Evolutionary conservation across 2,888 invertebrate species (phyloP).

Genomic region (Coelinius sp.): DNA sequence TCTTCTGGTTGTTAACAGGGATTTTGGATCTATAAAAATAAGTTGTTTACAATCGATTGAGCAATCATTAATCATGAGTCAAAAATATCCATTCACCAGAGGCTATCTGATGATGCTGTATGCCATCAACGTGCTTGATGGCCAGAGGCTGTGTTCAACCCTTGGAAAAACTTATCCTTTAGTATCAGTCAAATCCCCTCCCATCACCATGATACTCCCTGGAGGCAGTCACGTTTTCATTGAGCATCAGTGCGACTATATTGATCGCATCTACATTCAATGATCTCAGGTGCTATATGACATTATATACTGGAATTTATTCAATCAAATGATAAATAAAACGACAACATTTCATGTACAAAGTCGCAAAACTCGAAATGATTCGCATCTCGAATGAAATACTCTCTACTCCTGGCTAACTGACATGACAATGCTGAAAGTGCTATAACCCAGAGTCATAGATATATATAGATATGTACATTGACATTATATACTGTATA

Average conservation of each 20-base stretch:
- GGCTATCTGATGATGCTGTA: background rate
- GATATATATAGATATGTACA: slow-evolving; percentile 26
- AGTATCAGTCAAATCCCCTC: slow-evolving; percentile 8
- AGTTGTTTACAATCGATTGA: background rate
- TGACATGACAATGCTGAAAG: slow-evolving; percentile 40
- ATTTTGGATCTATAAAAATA: too few species aligned
- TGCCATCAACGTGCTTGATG: background rate
- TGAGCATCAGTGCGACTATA: slow-evolving; percentile 5
- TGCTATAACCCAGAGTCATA: slow-evolving; percentile 32
- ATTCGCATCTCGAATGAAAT: slow-evolving; percentile 40
- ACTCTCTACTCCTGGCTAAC: slow-evolving; percentile 44
- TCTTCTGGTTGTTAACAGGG: background rate
- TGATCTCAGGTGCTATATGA: background rate
- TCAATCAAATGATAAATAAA: slow-evolving; percentile 11
- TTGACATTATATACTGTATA: slow-evolving; percentile 9
- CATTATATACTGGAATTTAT: too few species aligned
- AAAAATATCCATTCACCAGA: background rate
- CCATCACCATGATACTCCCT: background rate
- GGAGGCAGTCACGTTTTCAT: slow-evolving; percentile 27
- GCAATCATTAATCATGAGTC: background rate
- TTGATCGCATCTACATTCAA: background rate
- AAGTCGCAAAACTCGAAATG: background rate
- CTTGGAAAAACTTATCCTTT: slow-evolving; percentile 11
- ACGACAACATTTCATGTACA: background rate
- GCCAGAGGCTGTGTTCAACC: slow-evolving; percentile 13